Evolutionary conservation across 2,797 vertebrate species (phyloP).

Genomic region (Anas georgica): DNA sequence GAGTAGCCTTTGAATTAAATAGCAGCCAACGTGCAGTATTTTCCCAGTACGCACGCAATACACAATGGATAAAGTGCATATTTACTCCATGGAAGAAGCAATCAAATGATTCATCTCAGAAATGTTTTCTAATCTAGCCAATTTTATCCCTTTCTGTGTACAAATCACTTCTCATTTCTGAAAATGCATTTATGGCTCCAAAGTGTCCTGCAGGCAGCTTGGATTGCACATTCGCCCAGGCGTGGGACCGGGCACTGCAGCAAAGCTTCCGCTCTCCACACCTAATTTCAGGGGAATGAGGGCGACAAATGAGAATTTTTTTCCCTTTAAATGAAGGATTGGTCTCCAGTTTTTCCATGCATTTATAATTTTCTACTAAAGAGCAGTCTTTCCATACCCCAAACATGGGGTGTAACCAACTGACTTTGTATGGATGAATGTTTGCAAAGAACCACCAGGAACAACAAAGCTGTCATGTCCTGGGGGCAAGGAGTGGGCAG

Average conservation of each 20-base stretch:
- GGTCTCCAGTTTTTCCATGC: background rate
- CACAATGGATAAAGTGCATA: accelerated
- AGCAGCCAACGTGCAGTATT: background rate
- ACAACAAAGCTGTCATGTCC: accelerated
- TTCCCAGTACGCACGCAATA: accelerated
- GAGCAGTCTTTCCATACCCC: background rate
- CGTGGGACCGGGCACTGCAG: accelerated
- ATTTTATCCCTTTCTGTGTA: background rate
- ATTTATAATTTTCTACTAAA: background rate
- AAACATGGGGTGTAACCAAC: too few species aligned
- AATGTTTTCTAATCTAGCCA: background rate
- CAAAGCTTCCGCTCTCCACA: accelerated
- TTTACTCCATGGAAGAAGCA: background rate
- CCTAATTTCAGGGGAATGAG: background rate
- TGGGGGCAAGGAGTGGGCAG: accelerated
- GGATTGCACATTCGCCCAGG: accelerated
- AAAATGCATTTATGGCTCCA: accelerated
- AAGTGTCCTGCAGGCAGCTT: background rate
- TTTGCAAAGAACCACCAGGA: background rate
- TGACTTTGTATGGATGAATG: background rate
- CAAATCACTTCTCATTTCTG: background rate
- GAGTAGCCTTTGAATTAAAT: background rate
- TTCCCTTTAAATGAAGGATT: background rate
- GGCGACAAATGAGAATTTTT: background rate
- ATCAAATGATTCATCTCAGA: background rate